A percentile compares a stretch with the other conserved stretches of the same genome.
Evolutionary conservation across 1,140 invertebrate species (phyloP).

Genomic region (Olivierus martensii): DNA sequence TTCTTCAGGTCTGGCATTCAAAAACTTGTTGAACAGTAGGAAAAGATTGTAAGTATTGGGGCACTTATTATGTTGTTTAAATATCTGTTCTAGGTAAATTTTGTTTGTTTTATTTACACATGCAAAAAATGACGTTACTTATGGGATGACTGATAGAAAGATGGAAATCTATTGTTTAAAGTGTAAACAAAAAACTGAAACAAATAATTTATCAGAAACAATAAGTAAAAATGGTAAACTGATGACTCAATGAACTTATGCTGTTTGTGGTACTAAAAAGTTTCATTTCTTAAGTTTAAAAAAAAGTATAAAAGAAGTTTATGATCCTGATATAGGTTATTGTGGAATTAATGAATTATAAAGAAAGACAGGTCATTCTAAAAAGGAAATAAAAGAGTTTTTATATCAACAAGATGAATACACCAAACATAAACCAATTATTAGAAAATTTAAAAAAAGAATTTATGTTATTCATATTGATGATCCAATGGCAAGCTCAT

Average conservation of each 20-base stretch:
- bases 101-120: too few relatives aligned
- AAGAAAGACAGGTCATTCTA: not conserved
- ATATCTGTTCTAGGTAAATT: too few relatives aligned
- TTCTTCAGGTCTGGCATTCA: too few relatives aligned
- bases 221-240: slow-evolving; percentile 2
- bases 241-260: slow-evolving; percentile 1
- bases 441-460: slow-evolving; percentile 15
- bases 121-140: too few relatives aligned
- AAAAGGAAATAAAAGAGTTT: not conserved
- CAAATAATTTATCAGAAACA: not conserved
- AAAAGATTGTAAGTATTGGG: too few relatives aligned
- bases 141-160: too few relatives aligned
- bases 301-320: not conserved
- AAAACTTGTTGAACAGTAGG: too few relatives aligned
- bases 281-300: slow-evolving; percentile 2
- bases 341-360: not conserved
- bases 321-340: not conserved
- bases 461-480: slow-evolving; percentile 21
- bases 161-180: slow-evolving; percentile 3
- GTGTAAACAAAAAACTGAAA: slow-evolving; percentile 3
- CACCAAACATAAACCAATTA: too few relatives aligned
- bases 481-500: slow-evolving; percentile 30
- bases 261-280: not conserved
- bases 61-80: too few relatives aligned
- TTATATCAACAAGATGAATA: too few relatives aligned